phyloP scores from a whole-genome alignment of 2,888 invertebrate species.

The Plagodis dolabraria region DNA sequence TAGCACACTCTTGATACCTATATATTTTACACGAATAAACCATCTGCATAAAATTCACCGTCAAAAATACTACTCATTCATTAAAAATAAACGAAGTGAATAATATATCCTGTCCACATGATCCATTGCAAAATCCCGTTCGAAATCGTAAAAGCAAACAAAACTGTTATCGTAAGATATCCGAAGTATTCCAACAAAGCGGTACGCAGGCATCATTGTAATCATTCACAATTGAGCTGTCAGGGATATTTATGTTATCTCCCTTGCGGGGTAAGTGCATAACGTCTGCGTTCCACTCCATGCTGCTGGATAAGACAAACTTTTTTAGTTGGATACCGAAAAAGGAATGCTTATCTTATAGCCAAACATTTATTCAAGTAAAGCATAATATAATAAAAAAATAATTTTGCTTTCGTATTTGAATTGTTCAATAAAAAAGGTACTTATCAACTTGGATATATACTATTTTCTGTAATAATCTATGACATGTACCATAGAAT shows the following conservation, averaged over 20 bases:
- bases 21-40: too few species aligned
- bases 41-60: not conserved
- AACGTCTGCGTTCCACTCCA: conserved; percentile 29
- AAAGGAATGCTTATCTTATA: too few species aligned
- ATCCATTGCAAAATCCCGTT: conserved; percentile 24
- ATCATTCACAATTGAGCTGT: conserved; percentile 69
- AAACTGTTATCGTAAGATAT: conserved; percentile 31
- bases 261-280: conserved; percentile 37
- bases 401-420: too few species aligned
- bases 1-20: too few species aligned
- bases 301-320: conserved; percentile 24
- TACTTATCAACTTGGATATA: too few species aligned
- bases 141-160: conserved; percentile 21
- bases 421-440: too few species aligned
- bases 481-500: too few species aligned
- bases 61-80: not conserved
- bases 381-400: too few species aligned
- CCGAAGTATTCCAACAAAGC: conserved; percentile 26
- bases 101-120: conserved; percentile 11
- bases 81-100: conserved; percentile 1
- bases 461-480: too few species aligned
- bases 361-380: too few species aligned
- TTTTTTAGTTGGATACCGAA: too few species aligned
- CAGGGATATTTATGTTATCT: conserved; percentile 61
- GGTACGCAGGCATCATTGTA: conserved; percentile 45